Evolutionary conservation across 2,113 vertebrate species (phyloP).

Genomic region (Gasterosteus aculeatus): DNA sequence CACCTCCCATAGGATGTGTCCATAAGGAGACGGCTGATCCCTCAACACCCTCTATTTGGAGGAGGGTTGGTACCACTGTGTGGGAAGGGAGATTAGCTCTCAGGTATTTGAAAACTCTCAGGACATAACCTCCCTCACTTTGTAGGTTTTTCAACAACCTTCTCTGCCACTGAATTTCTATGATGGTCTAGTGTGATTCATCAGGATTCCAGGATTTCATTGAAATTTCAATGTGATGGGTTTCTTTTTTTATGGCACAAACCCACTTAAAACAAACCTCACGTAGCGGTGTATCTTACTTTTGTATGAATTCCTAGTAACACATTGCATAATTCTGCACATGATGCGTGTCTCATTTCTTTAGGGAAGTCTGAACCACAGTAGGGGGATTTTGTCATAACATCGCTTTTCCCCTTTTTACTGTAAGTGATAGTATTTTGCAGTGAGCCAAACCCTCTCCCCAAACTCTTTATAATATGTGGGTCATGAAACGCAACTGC

Average conservation of each 20-base stretch:
- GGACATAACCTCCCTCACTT: slow-evolving; percentile 3
- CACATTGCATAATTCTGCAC: slow-evolving; percentile 21
- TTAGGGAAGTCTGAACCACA: slow-evolving; percentile 29
- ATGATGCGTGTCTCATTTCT: not conserved
- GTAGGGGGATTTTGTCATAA: slow-evolving; percentile 21
- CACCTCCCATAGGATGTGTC: slow-evolving; percentile 37
- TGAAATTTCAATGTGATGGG: slow-evolving; percentile 56
- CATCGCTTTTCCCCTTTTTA: slow-evolving; percentile 36
- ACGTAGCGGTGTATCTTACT: not conserved
- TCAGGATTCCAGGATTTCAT: slow-evolving; percentile 67
- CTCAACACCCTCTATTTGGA: not conserved
- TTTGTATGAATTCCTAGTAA: slow-evolving; percentile 27
- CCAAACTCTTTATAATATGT: not conserved
- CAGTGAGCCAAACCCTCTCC: not conserved
- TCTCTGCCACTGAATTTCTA: slow-evolving; percentile 51
- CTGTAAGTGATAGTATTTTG: slow-evolving; percentile 20
- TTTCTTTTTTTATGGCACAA: slow-evolving; percentile 22
- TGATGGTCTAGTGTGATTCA: slow-evolving; percentile 18
- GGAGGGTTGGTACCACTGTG: not conserved
- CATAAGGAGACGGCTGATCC: slow-evolving; percentile 25
- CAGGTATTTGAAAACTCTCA: slow-evolving; percentile 18
- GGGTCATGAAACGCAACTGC: not conserved
- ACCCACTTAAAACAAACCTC: not conserved
- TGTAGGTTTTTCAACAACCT: not conserved
- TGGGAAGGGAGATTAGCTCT: slow-evolving; percentile 15